phyloP scores from a whole-genome alignment of 2,797 vertebrate species.

The Cossypha caffra region DNA sequence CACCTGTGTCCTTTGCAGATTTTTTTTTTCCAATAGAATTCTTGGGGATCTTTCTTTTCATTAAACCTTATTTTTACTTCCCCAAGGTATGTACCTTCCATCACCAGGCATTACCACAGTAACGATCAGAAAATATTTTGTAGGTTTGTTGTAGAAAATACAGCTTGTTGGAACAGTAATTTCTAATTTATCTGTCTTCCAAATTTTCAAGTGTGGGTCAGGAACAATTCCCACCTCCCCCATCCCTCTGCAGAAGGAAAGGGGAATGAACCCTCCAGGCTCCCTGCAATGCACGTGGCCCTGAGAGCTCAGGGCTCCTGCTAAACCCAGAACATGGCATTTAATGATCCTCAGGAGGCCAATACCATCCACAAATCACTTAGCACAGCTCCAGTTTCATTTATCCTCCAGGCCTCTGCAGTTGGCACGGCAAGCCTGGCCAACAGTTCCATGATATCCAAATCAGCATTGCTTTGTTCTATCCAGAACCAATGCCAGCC shows the following conservation, averaged over 20 bases:
- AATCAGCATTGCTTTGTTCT: background rate
- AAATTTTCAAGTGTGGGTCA: background rate
- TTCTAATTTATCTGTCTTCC: background rate
- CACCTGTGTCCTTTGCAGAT: background rate
- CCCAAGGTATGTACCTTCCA: background rate
- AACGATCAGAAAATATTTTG: background rate
- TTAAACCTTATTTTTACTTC: background rate
- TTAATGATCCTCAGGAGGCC: background rate
- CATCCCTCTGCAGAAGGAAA: background rate
- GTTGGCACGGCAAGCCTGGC: background rate
- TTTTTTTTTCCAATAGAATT: background rate
- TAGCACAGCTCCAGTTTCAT: background rate
- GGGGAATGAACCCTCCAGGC: background rate
- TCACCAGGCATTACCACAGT: background rate
- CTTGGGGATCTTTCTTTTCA: background rate
- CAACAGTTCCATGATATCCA: background rate
- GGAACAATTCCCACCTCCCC: background rate
- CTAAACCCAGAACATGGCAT: background rate
- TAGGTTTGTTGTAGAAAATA: background rate
- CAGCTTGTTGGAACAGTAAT: background rate
- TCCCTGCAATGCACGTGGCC: rapidly evolving
- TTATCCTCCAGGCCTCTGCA: background rate
- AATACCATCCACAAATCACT: background rate
- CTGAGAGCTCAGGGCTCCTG: background rate
- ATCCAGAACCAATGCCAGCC: background rate